Percentiles rank a stretch among this genome's conserved stretches.
These are phyloP conservation scores for Echiichthys vipera DNA, from an alignment of 2,797 vertebrate species.

Conservation along the genomic window DNA sequence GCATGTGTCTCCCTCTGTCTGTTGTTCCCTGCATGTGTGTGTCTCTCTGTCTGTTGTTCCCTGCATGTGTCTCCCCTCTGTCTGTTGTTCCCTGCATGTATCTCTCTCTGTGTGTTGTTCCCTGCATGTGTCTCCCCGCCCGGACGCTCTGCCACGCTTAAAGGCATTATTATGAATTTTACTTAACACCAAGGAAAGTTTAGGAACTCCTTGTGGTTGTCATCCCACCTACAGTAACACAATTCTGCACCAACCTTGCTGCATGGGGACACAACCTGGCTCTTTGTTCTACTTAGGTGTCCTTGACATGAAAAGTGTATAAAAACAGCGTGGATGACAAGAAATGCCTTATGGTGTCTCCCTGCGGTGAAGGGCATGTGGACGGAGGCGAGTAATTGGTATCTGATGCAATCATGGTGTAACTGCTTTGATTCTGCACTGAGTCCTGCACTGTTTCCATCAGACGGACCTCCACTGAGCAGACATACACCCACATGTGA, in stretches of 20 bases:
- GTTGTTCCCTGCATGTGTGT: too few species aligned
- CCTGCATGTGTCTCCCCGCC: too few species aligned
- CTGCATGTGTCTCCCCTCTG: too few species aligned
- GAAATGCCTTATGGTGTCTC: not conserved
- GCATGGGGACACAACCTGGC: not conserved
- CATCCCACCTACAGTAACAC: not conserved
- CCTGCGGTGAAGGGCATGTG: not conserved
- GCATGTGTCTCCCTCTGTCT: too few species aligned
- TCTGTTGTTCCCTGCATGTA: too few species aligned
- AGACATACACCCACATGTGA: not conserved
- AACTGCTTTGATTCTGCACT: too few species aligned
- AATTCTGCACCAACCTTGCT: not conserved
- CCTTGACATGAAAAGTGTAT: slow-evolving; percentile 11
- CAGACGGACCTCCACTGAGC: not conserved
- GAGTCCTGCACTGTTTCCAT: not conserved
- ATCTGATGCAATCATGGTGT: slow-evolving; percentile 60
- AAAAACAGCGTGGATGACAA: not conserved
- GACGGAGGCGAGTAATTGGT: not conserved
- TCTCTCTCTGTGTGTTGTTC: too few species aligned
- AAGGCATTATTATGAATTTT: not conserved
- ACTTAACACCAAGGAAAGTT: not conserved
- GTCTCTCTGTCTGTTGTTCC: too few species aligned
- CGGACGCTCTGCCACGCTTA: not conserved
- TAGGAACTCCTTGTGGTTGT: too few species aligned
- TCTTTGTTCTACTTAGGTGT: not conserved